These are phyloP conservation scores for Cartodere bifasciata DNA, from an alignment of 2,888 invertebrate species.

Conservation along the genomic window DNA sequence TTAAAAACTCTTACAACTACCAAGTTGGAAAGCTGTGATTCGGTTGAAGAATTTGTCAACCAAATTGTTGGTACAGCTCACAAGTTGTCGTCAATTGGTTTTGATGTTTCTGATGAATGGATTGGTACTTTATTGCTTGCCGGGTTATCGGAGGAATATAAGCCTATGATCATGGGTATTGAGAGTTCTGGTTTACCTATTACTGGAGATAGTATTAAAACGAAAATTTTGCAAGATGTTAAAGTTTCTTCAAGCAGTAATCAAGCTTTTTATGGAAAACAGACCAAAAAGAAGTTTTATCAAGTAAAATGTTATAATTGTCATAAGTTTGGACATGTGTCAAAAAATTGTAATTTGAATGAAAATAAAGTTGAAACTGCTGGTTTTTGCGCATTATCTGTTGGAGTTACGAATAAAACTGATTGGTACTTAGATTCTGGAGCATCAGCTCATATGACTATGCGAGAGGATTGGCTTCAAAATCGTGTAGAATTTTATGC, in stretches of 20 bases:
- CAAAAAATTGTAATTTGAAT: too few species aligned
- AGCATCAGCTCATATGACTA: conserved; percentile 19
- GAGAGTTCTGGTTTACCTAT: conserved; percentile 19
- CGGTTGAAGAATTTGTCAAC: conserved; percentile 21
- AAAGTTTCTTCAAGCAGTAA: too few species aligned
- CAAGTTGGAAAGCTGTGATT: conserved; percentile 19
- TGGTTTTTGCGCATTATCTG: too few species aligned
- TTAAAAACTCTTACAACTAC: conserved; percentile 19
- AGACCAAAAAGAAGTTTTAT: too few species aligned
- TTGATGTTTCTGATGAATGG: conserved; percentile 21
- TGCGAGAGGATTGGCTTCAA: conserved; percentile 13
- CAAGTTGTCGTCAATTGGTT: conserved; percentile 19
- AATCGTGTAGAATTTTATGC: conserved; percentile 6
- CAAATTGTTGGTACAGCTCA: conserved; percentile 20
- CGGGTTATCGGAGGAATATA: conserved; percentile 17
- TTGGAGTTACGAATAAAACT: conserved; percentile 13
- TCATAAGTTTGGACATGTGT: too few species aligned
- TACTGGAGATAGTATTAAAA: conserved; percentile 21
- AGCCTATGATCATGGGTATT: conserved; percentile 20
- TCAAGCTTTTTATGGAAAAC: too few species aligned
- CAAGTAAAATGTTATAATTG: too few species aligned
- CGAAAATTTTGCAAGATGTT: conserved; percentile 20
- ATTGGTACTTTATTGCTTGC: conserved; percentile 21
- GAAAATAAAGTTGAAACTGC: too few species aligned
- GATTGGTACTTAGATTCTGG: conserved; percentile 23